A percentile compares a stretch with the other conserved stretches of the same genome.
phyloP scores from a whole-genome alignment of 2,113 vertebrate genomes.

The Meles meles region DNA sequence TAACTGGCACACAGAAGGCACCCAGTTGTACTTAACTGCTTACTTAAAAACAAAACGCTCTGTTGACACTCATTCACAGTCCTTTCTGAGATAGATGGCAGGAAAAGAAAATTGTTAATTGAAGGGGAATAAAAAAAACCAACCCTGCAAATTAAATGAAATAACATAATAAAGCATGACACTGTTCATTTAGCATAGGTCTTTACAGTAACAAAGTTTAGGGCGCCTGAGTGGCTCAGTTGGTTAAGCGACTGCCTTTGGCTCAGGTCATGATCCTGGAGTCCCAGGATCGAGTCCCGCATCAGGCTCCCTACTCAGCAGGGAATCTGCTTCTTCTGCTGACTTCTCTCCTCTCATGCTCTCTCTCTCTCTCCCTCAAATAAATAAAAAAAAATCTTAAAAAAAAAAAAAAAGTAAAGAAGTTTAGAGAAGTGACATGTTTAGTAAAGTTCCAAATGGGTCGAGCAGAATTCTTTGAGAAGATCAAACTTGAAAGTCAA shows the following conservation, averaged over 20 bases:
- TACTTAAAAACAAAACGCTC: neutral
- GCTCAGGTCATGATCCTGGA: too few relatives aligned
- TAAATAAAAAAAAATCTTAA: too few relatives aligned
- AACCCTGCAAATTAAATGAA: neutral
- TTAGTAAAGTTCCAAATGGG: neutral
- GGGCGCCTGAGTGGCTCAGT: too few relatives aligned
- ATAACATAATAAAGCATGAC: neutral
- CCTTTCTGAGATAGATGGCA: neutral
- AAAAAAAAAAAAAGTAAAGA: neutral
- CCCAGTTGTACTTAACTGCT: neutral
- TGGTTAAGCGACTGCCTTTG: too few relatives aligned
- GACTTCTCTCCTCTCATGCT: too few relatives aligned
- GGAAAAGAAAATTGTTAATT: neutral
- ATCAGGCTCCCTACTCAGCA: too few relatives aligned
- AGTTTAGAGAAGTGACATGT: neutral
- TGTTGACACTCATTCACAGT: neutral
- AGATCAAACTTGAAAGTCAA: neutral
- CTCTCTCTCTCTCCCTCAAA: too few relatives aligned
- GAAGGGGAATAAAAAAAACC: neutral
- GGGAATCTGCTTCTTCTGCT: too few relatives aligned
- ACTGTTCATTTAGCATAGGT: neutral
- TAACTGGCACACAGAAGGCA: neutral
- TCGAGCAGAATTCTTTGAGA: neutral
- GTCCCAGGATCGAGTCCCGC: too few relatives aligned
- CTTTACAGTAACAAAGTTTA: neutral